Conservation (phyloP, 2,113 vertebrate species). For the Calyptomena viridis region DNA sequence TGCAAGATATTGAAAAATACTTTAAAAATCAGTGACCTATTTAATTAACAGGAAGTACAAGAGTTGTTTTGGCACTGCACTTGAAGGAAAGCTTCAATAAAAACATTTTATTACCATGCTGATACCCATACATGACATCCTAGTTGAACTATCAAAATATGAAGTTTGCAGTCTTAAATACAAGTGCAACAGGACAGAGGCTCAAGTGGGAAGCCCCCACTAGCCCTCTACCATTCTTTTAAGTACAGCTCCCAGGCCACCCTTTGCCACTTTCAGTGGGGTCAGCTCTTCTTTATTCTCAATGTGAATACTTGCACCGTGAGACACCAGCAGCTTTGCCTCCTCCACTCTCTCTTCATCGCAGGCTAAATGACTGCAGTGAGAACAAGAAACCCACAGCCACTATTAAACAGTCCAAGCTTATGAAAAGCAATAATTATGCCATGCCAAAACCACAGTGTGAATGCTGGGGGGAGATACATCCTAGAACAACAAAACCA, state of each 20-base stretch:
- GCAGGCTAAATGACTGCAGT: slow-evolving; percentile 91
- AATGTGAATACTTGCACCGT: slow-evolving; percentile 94
- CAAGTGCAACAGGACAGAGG: not conserved
- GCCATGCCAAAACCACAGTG: not conserved
- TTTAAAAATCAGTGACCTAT: not conserved
- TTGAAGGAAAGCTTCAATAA: not conserved
- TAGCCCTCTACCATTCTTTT: slow-evolving; percentile 88
- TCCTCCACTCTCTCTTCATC: slow-evolving; percentile 94
- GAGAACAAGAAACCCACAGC: slow-evolving; percentile 48
- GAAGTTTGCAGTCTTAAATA: not conserved
- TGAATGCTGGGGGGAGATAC: not conserved
- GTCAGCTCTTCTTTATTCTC: slow-evolving; percentile 97
- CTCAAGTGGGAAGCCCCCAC: not conserved
- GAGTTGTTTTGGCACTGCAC: slow-evolving; percentile 15
- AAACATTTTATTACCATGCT: not conserved
- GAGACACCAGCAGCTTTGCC: slow-evolving; percentile 91
- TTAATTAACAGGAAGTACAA: slow-evolving; percentile 9
- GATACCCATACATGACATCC: not conserved
- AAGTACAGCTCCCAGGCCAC: slow-evolving; percentile 82
- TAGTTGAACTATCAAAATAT: not conserved
- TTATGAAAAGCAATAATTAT: not conserved
- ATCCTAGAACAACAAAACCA: not conserved
- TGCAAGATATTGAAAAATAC: not conserved
- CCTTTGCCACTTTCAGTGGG: slow-evolving; percentile 88
- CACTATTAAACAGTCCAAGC: not conserved